Conservation (phyloP, 2,797 vertebrate species). For the Tragelaphus oryx region DNA sequence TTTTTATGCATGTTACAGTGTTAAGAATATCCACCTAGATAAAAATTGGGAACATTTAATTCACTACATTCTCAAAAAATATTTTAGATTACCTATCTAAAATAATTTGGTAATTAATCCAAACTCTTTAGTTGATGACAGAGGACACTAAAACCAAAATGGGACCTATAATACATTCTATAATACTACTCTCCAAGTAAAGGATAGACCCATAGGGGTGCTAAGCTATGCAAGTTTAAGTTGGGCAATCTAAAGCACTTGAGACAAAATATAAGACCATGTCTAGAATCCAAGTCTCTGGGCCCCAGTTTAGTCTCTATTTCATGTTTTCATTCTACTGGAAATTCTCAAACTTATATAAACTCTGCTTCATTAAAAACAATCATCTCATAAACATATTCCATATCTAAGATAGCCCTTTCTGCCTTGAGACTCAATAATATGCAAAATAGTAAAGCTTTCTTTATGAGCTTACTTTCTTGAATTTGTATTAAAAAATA, state of each 20-base stretch:
- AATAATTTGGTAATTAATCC: not conserved
- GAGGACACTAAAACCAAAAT: not conserved
- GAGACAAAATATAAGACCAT: fast-evolving
- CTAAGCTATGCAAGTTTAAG: not conserved
- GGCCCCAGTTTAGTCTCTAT: not conserved
- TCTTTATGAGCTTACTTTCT: not conserved
- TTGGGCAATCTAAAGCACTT: not conserved
- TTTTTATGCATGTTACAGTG: not conserved
- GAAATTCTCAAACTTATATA: not conserved
- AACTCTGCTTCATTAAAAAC: not conserved
- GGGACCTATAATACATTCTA: not conserved
- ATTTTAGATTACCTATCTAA: not conserved
- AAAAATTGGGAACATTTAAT: not conserved
- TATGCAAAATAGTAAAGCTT: not conserved
- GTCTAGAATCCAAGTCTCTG: not conserved
- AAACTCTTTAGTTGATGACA: not conserved
- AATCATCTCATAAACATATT: not conserved
- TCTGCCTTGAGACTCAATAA: not conserved
- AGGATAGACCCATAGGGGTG: not conserved
- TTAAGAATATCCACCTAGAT: not conserved
- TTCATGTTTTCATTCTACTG: not conserved
- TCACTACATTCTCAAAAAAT: not conserved
- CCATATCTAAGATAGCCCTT: not conserved
- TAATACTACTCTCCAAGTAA: not conserved
- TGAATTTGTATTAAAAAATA: not conserved